These are phyloP conservation scores for Poeciliopsis turrubarensis DNA, from an alignment of 2,113 vertebrate genomes.

Conservation along the genomic window DNA sequence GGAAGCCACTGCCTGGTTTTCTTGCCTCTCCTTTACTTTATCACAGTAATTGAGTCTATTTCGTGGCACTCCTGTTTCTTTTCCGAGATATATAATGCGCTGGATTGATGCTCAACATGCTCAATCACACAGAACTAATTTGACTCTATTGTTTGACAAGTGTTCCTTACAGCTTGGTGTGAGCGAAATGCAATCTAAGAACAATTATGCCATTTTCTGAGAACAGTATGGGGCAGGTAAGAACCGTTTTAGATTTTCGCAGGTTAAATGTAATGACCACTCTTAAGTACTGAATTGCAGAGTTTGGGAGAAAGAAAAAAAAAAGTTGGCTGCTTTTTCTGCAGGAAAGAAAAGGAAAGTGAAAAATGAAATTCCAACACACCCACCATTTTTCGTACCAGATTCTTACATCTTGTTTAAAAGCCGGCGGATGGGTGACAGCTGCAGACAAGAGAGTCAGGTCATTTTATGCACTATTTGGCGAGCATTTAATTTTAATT, in stretches of 20 bases:
- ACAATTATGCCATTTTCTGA: constrained; percentile 81
- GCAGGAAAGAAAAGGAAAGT: constrained; percentile 20
- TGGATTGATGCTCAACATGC: constrained; percentile 78
- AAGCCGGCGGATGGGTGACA: constrained; percentile 1
- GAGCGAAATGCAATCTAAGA: constrained; percentile 83
- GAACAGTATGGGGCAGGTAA: constrained; percentile 82
- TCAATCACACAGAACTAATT: constrained; percentile 86
- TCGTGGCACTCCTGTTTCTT: constrained; percentile 77
- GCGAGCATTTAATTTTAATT: constrained; percentile 63
- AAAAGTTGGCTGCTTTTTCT: constrained; percentile 24
- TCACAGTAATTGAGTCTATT: constrained; percentile 79
- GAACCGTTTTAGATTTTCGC: constrained; percentile 72
- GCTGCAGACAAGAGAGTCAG: constrained; percentile 11
- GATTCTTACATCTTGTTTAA: constrained; percentile 17
- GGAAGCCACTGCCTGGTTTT: constrained; percentile 67
- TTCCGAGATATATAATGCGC: constrained; percentile 77
- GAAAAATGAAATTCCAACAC: background rate
- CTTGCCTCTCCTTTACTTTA: constrained; percentile 66
- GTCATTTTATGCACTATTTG: constrained; percentile 28
- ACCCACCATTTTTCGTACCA: background rate
- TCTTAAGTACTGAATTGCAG: constrained; percentile 57
- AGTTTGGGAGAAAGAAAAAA: constrained; percentile 41
- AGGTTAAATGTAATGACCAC: constrained; percentile 78
- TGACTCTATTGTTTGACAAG: constrained; percentile 83
- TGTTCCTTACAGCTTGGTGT: constrained; percentile 79